A percentile compares a stretch with the other conserved stretches of the same genome.
phyloP scores from a whole-genome alignment of 1,140 invertebrate species.

The Pseudomyrmex pallidus region DNA sequence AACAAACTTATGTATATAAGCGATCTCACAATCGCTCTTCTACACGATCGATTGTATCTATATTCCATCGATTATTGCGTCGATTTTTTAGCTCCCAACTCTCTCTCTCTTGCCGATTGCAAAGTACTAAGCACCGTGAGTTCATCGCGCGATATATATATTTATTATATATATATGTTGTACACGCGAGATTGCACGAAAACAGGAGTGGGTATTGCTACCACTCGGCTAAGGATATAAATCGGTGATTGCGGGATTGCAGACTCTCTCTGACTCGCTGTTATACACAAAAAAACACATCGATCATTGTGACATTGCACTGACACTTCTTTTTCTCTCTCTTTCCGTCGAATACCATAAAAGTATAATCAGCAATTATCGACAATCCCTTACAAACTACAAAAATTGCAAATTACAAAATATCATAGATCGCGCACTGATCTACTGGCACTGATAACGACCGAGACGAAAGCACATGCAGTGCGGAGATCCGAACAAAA shows the following conservation, averaged over 20 bases:
- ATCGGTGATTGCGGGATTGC: constrained; percentile 49
- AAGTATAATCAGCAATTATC: constrained; percentile 27
- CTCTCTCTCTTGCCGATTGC: constrained; percentile 38
- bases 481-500: constrained; percentile 50
- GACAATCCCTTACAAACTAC: constrained; percentile 34
- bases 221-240: constrained; percentile 55
- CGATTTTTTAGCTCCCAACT: constrained; percentile 16
- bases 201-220: constrained; percentile 36
- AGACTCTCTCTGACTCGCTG: constrained; percentile 5
- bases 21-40: constrained; percentile 14
- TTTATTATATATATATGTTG: neutral
- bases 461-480: constrained; percentile 52
- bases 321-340: neutral
- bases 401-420: constrained; percentile 42
- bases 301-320: constrained; percentile 65
- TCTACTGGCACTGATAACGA: constrained; percentile 56
- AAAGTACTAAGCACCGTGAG: constrained; percentile 47
- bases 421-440: constrained; percentile 31
- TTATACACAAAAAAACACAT: constrained; percentile 50
- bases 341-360: neutral
- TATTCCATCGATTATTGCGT: constrained; percentile 62
- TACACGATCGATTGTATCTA: constrained; percentile 21
- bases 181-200: constrained; percentile 61
- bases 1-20: constrained; percentile 38
- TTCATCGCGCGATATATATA: constrained; percentile 26